Percentiles rank a stretch among this genome's conserved stretches.
Evolutionary conservation across 1,140 invertebrate genomes (phyloP).

Genomic region (Neodiprion lecontei): DNA sequence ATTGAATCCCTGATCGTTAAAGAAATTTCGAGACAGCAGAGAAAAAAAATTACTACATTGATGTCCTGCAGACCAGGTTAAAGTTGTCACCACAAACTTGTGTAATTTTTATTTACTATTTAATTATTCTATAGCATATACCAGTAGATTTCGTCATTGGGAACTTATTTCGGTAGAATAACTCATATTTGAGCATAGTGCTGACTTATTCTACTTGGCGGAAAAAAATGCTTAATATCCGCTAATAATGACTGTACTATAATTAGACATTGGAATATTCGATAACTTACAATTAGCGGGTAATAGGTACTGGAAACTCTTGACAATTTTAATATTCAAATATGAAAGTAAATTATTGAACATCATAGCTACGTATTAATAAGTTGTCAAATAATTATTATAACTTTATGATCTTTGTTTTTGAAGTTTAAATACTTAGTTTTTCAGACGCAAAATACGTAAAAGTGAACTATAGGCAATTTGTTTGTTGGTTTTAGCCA

Average conservation of each 20-base stretch:
- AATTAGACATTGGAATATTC: neutral
- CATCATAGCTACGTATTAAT: neutral
- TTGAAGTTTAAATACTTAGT: neutral
- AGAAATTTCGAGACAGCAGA: neutral
- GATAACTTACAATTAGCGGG: neutral
- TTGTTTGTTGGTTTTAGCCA: no score
- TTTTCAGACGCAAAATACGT: neutral
- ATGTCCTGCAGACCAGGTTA: neutral
- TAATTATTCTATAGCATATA: neutral
- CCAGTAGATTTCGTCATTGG: neutral
- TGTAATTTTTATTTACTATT: neutral
- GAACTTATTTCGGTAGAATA: neutral
- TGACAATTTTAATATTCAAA: neutral
- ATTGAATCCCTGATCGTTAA: neutral
- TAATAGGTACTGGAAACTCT: neutral
- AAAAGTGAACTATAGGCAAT: neutral
- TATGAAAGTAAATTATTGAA: constrained; percentile 2
- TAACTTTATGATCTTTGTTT: neutral
- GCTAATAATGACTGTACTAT: neutral
- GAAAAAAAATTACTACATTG: neutral
- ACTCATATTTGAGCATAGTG: neutral
- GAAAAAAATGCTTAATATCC: neutral
- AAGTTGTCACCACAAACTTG: neutral
- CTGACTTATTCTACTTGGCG: neutral
- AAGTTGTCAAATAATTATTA: neutral